phyloP scores from a whole-genome alignment of 2,113 vertebrate species.

The Irena cyanogastra region DNA sequence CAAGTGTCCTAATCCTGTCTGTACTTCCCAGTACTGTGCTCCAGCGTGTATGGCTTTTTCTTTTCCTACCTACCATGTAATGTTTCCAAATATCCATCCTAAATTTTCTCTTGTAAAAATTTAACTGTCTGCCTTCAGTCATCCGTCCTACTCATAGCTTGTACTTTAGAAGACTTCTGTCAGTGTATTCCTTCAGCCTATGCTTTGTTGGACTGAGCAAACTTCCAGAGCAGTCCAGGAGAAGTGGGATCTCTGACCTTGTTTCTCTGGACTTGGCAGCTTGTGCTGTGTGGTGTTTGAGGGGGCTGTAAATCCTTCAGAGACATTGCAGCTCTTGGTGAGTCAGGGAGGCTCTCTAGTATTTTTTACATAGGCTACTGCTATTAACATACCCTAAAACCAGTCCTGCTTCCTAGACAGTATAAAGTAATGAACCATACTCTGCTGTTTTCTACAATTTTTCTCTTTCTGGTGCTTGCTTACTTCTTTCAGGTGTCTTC shows the following conservation, averaged over 20 bases:
- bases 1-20: background rate
- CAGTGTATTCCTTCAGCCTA: background rate
- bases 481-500: background rate
- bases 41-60: background rate
- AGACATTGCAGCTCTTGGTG: background rate
- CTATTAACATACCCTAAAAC: background rate
- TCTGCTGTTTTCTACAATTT: background rate
- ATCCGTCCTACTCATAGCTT: background rate
- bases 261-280: background rate
- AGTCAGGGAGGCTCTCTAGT: background rate
- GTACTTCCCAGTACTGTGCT: background rate
- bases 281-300: fast-evolving
- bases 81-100: background rate
- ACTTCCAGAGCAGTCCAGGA: background rate
- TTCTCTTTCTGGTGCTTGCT: background rate
- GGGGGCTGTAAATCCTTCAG: background rate
- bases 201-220: background rate
- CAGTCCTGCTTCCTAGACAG: background rate
- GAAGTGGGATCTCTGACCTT: background rate
- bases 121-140: background rate
- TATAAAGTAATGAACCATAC: background rate
- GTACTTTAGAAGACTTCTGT: background rate
- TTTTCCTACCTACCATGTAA: background rate
- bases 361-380: background rate
- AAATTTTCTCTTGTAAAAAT: background rate